A percentile compares a stretch with the other conserved stretches of the same genome.
phyloP scores from a whole-genome alignment of 2,797 vertebrate genomes.

The Delichon dasypus region DNA sequence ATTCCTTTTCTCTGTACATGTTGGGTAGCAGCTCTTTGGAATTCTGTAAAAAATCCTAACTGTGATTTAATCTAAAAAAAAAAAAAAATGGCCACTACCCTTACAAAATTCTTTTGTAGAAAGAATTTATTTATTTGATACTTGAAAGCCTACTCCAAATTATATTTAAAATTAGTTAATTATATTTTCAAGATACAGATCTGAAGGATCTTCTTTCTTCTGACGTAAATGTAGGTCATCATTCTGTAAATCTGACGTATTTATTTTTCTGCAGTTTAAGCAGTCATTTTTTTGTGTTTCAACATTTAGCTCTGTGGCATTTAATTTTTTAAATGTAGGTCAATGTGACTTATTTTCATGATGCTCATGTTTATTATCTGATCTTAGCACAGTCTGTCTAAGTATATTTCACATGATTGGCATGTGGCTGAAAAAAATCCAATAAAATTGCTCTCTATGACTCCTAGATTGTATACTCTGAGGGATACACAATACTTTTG shows the following conservation, averaged over 20 bases:
- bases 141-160: background rate
- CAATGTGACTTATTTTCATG: background rate
- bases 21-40: background rate
- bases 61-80: constrained; percentile 13
- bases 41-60: background rate
- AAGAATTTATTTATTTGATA: background rate
- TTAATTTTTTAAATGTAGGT: background rate
- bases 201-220: background rate
- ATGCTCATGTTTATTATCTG: background rate
- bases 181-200: background rate
- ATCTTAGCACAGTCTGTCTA: background rate
- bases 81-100: background rate
- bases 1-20: background rate
- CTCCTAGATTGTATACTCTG: background rate
- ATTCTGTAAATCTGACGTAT: background rate
- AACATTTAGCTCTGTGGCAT: background rate
- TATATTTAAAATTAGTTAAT: background rate
- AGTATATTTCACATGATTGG: background rate
- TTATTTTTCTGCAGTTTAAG: background rate
- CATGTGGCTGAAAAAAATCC: background rate
- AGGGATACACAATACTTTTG: background rate
- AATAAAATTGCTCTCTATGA: background rate
- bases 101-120: too few relatives aligned
- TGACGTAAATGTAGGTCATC: too few relatives aligned
- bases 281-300: background rate